Evolutionary conservation across 2,888 invertebrate genomes (phyloP).

Genomic region (Eilema sororculum): DNA sequence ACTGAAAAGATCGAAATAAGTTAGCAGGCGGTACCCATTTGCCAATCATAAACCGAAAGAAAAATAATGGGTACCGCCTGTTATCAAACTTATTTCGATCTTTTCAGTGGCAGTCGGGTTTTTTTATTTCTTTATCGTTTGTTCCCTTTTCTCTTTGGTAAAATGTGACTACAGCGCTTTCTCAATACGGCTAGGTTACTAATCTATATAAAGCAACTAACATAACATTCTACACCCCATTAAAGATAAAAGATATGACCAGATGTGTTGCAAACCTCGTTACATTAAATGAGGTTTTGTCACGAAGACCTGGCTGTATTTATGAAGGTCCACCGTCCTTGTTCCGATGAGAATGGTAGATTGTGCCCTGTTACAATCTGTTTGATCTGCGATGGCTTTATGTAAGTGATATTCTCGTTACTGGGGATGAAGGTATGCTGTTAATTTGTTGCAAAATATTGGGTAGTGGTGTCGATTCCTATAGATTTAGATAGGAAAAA

Average conservation of each 20-base stretch:
- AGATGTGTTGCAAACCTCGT: slow-evolving; percentile 53
- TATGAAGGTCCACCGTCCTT: slow-evolving; percentile 57
- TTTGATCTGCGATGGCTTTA: slow-evolving; percentile 40
- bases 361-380: slow-evolving; percentile 44
- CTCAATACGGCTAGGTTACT: slow-evolving; percentile 17
- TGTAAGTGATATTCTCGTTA: slow-evolving; percentile 15
- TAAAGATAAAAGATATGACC: slow-evolving; percentile 57
- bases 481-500: no score
- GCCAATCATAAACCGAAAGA: no score
- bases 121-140: no score
- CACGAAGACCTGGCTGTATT: slow-evolving; percentile 61
- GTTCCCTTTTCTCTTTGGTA: not conserved
- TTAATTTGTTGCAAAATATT: slow-evolving; percentile 3
- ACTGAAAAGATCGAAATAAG: no score
- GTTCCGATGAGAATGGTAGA: slow-evolving; percentile 51
- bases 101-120: no score
- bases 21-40: no score
- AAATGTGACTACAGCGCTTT: not conserved
- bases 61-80: no score
- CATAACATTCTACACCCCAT: slow-evolving; percentile 52
- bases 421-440: not conserved
- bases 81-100: no score
- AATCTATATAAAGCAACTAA: slow-evolving; percentile 25
- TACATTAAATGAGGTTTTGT: slow-evolving; percentile 63
- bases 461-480: no score